These are phyloP conservation scores for Hemibagrus guttatus DNA, from an alignment of 2,797 vertebrate species.

Conservation along the genomic window DNA sequence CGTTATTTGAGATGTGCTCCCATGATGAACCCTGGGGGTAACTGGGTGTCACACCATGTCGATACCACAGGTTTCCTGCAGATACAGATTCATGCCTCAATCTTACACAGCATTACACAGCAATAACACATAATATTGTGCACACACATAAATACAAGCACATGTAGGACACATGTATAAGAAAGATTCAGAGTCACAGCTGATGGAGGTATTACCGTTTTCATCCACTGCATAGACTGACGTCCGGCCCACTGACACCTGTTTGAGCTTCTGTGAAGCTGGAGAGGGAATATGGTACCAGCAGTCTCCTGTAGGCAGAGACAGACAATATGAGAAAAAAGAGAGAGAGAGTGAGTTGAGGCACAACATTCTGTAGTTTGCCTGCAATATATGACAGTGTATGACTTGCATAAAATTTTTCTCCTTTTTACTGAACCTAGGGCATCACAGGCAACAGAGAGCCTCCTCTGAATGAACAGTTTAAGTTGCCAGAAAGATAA, in stretches of 20 bases:
- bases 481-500: neutral
- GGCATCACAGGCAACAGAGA: neutral
- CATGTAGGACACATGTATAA: neutral
- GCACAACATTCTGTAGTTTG: neutral
- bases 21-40: constrained; percentile 93
- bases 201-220: constrained; percentile 76
- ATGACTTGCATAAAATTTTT: neutral
- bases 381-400: neutral
- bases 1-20: constrained; percentile 96
- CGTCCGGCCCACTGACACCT: constrained; percentile 92
- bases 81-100: constrained; percentile 8
- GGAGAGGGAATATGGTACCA: constrained; percentile 97
- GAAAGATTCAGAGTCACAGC: neutral
- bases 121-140: neutral
- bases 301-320: constrained; percentile 77
- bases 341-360: neutral
- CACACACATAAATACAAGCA: neutral
- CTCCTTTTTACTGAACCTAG: neutral
- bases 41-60: constrained; percentile 87
- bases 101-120: neutral
- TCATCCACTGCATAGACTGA: constrained; percentile 89
- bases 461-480: neutral
- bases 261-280: constrained; percentile 87
- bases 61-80: constrained; percentile 93
- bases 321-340: too few species aligned